A percentile compares a stretch with the other conserved stretches of the same genome.
These are phyloP conservation scores for Melangyna quadrimaculata DNA, from an alignment of 2,888 invertebrate genomes.

Conservation along the genomic window DNA sequence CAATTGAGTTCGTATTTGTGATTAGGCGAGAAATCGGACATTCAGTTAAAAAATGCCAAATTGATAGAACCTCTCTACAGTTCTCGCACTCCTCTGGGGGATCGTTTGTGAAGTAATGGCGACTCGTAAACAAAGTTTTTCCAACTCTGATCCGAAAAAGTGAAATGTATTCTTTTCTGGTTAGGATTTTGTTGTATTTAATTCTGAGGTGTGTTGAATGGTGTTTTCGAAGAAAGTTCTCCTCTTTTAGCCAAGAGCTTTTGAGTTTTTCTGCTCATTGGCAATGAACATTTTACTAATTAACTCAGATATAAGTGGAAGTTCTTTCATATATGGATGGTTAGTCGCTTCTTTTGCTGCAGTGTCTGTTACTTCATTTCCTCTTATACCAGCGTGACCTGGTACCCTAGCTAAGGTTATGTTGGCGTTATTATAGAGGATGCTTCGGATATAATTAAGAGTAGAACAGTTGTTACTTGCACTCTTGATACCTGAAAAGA, in stretches of 20 bases:
- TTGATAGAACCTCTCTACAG: not conserved
- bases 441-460: not conserved
- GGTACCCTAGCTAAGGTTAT: not conserved
- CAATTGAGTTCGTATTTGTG: no score
- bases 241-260: not conserved
- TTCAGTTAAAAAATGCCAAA: not conserved
- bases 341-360: not conserved
- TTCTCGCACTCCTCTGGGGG: not conserved
- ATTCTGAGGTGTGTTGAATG: not conserved
- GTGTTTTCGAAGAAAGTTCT: not conserved
- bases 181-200: not conserved
- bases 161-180: not conserved
- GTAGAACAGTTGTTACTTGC: not conserved
- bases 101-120: not conserved
- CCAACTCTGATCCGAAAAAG: not conserved
- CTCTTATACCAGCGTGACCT: slow-evolving; percentile 63
- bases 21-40: no score
- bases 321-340: not conserved
- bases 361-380: not conserved
- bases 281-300: not conserved
- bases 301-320: not conserved
- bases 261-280: not conserved
- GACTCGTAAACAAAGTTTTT: not conserved
- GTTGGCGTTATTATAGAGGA: not conserved
- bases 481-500: not conserved